These are phyloP conservation scores for Indicator indicator DNA, from an alignment of 2,113 vertebrate genomes.

Conservation along the genomic window DNA sequence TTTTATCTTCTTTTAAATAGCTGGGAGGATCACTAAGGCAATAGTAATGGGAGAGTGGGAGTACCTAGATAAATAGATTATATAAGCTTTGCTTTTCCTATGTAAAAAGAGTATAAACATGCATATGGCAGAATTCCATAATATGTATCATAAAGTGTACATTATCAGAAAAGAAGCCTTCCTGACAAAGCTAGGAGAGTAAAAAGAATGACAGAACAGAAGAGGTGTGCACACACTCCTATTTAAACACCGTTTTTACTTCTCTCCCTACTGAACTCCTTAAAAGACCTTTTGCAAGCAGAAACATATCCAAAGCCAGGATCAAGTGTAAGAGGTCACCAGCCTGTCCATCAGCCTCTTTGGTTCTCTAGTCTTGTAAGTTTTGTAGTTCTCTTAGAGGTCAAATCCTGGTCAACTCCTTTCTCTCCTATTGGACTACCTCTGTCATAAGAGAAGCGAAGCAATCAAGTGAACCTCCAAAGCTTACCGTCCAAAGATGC, in stretches of 20 bases:
- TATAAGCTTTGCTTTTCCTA: background rate
- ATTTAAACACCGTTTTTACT: background rate
- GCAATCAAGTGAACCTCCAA: background rate
- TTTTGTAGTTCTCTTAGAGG: background rate
- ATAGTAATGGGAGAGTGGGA: constrained; percentile 16
- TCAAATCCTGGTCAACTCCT: background rate
- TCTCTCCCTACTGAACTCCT: background rate
- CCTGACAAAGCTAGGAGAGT: background rate
- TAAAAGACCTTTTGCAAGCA: background rate
- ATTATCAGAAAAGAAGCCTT: background rate
- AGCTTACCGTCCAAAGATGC: constrained; percentile 68
- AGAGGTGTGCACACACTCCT: background rate
- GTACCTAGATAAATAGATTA: background rate
- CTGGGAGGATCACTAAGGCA: constrained; percentile 41
- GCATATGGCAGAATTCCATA: background rate
- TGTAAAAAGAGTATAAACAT: background rate
- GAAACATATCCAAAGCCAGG: background rate
- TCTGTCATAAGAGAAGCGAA: background rate
- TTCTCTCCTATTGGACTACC: background rate
- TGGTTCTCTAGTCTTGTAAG: background rate
- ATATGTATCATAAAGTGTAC: background rate
- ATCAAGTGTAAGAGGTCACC: background rate
- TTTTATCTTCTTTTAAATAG: constrained; percentile 9
- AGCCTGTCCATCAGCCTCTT: background rate
- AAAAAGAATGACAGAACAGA: background rate